Percentiles rank a stretch among this genome's conserved stretches.
Conservation (phyloP, 1,140 invertebrate genomes). For the Diachasma alloeum region DNA sequence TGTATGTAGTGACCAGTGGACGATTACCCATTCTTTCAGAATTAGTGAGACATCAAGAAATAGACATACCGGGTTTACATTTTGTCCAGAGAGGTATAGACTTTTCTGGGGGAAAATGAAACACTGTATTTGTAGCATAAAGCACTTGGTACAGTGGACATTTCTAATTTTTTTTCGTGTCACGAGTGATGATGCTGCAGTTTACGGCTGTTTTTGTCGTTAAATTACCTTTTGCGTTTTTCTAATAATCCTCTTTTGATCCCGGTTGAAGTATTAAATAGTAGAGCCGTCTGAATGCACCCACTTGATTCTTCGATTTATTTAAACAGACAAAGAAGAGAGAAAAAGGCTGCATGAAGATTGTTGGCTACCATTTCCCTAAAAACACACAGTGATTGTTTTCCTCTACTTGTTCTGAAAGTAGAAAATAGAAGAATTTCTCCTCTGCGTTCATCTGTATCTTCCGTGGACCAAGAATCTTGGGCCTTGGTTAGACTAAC, state of each 20-base stretch:
- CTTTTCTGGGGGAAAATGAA: neutral
- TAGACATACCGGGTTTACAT: neutral
- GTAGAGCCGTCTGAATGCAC: neutral
- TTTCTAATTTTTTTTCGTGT: neutral
- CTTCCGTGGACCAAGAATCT: neutral
- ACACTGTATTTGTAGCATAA: too few species aligned
- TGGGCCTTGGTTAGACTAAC: neutral
- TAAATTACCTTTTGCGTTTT: neutral
- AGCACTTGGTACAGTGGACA: too few species aligned
- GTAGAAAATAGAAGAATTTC: neutral
- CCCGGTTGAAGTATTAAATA: too few species aligned
- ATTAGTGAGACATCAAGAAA: slow-evolving; percentile 47
- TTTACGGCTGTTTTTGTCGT: too few species aligned
- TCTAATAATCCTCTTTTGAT: neutral
- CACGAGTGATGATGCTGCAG: too few species aligned
- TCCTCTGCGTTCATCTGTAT: slow-evolving; percentile 25
- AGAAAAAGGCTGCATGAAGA: neutral
- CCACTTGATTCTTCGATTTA: neutral
- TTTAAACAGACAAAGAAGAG: neutral
- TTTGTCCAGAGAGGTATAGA: neutral
- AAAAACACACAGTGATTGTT: slow-evolving; percentile 39
- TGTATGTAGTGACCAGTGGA: neutral
- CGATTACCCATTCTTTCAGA: slow-evolving; percentile 56
- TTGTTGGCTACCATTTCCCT: slow-evolving; percentile 5
- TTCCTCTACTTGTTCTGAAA: neutral